Conservation (phyloP, 2,113 vertebrate species). For the Podocnemis expansa region DNA sequence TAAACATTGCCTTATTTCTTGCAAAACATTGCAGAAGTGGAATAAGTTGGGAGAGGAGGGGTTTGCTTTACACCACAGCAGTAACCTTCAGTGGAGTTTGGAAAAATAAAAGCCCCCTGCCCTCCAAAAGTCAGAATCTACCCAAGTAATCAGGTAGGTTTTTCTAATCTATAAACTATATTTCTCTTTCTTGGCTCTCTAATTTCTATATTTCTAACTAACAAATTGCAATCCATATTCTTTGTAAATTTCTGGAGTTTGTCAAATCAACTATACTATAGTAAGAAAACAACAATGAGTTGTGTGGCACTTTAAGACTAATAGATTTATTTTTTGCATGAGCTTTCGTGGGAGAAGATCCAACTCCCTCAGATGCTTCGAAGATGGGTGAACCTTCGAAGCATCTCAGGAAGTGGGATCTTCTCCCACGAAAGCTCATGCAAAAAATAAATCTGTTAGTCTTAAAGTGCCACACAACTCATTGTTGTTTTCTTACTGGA, state of each 20-base stretch:
- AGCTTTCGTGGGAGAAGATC: too few species aligned
- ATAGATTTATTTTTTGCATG: too few species aligned
- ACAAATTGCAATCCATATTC: background rate
- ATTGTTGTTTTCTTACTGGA: too few species aligned
- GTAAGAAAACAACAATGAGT: too few species aligned
- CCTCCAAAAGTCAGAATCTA: background rate
- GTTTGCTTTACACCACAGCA: background rate
- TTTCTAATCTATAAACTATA: fast-evolving
- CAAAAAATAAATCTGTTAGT: too few species aligned
- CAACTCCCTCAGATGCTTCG: too few species aligned
- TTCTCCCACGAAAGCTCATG: too few species aligned
- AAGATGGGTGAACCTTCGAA: too few species aligned
- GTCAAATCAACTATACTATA: too few species aligned
- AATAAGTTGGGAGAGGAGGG: background rate
- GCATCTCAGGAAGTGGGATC: too few species aligned
- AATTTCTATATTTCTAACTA: background rate
- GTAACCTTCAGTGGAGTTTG: background rate
- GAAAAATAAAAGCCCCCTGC: fast-evolving
- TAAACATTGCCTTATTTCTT: background rate
- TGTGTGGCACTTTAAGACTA: too few species aligned
- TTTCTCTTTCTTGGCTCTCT: background rate
- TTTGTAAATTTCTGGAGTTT: background rate
- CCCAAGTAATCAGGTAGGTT: background rate
- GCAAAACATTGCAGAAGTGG: background rate
- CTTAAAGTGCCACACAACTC: too few species aligned